Evolutionary conservation across 2,888 invertebrate species (phyloP).

Genomic region (Nezara viridula): DNA sequence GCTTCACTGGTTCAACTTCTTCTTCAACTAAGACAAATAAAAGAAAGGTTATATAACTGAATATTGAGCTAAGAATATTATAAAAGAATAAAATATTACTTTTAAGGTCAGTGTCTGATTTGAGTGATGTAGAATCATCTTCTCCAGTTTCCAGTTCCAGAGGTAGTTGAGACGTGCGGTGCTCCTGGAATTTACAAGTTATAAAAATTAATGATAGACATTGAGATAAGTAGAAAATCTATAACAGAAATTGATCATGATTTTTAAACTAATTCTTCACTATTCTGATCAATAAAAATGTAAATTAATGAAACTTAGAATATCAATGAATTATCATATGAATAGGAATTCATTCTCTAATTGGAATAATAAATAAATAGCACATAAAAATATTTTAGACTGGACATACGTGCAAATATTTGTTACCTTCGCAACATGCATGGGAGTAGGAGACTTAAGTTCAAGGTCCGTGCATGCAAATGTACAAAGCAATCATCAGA

Average conservation of each 20-base stretch:
- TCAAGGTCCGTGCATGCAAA: slow-evolving; percentile 61
- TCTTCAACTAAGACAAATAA: slow-evolving; percentile 67
- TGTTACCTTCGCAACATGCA: slow-evolving; percentile 58
- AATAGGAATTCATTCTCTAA: slow-evolving; percentile 3
- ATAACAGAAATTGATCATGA: neutral
- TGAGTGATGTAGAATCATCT: slow-evolving; percentile 90
- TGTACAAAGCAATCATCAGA: slow-evolving; percentile 55
- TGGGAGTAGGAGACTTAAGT: slow-evolving; percentile 50
- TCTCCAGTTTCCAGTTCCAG: slow-evolving; percentile 83
- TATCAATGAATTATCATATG: neutral
- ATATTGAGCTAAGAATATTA: neutral
- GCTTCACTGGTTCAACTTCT: slow-evolving; percentile 65
- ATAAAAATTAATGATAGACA: neutral
- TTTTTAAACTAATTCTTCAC: neutral
- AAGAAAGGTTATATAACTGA: neutral
- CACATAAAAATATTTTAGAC: neutral
- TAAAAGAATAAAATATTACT: slow-evolving; percentile 70
- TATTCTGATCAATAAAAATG: neutral
- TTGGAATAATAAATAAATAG: neutral
- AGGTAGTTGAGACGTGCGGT: slow-evolving; percentile 89
- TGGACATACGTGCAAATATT: slow-evolving; percentile 52
- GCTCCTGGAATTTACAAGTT: slow-evolving; percentile 76
- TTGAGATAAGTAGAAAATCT: neutral
- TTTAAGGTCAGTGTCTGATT: slow-evolving; percentile 87
- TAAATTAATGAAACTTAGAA: neutral